Base-by-base conservation (phyloP, 2,888 invertebrate species). In the Lutraria lutraria region DNA sequence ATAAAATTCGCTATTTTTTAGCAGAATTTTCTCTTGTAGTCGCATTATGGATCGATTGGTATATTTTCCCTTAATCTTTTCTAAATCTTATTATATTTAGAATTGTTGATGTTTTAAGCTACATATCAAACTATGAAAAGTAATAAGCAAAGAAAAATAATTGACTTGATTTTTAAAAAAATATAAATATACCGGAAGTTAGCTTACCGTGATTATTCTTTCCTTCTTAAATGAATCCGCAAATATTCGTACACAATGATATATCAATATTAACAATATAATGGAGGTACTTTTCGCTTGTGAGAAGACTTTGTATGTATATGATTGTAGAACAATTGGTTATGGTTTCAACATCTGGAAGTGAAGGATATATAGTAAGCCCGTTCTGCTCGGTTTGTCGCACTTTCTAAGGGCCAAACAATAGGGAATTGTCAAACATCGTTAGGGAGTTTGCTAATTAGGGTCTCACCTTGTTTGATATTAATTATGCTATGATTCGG, bases 361-460 rank as follows among this genome's bases (percentile, higher is more conserved):
- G 16, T 29, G 29, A 12, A 25, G 53, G 54, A 83, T 89, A 87
- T 87, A 89, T 85, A 89, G 72, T 25, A 63, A 54, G 83, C 25
- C 53, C 53, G 88, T 86, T 88, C 88, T 86, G 81, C 88, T 83
- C 81, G 72, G 86, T 31, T 88, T 60, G 86, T 31, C 43, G 31
- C 34, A 31, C 34, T 31, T 56, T 84, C 84, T 80, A 89, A 81
- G 68, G 63, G 88, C 43, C 72, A 53, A 53, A 83, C 52, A 68
- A 34, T 68, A 43, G 52, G 83, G 76, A 81, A n/a, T 81, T 25
- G 19, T 31, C 76, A 84, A 72, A 76, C 76, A 72, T 54, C 31
- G 54, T 84, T 54, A 54, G 54, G 76, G 83, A 83, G 63, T 52
- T 79, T 56, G 34, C 52, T 88, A 81, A 88, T 84, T 84, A 88